Conservation (phyloP, 2,888 invertebrate species). For the Dryomyza anilis region DNA sequence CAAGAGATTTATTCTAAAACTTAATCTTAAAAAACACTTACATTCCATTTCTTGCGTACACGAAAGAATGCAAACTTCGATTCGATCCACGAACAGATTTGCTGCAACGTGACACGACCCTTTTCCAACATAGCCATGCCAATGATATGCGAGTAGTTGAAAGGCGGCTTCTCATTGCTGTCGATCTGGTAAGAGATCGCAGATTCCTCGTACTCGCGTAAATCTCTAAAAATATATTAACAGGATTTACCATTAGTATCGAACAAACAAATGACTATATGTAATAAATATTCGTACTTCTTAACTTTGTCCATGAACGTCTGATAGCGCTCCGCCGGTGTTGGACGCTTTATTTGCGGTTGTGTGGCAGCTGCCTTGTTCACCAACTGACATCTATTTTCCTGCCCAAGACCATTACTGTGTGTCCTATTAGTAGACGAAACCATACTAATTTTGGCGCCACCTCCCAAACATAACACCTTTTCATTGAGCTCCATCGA, state of each 20-base stretch:
- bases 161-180: constrained; percentile 57
- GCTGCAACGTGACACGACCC: constrained; percentile 57
- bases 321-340: constrained; percentile 54
- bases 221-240: constrained; percentile 43
- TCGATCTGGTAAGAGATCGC: constrained; percentile 51
- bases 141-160: constrained; percentile 61
- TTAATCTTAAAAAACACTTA: too few relatives aligned
- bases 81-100: constrained; percentile 61
- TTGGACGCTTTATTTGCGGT: constrained; percentile 45
- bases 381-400: background rate
- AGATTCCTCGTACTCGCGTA: constrained; percentile 50
- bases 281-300: constrained; percentile 39
- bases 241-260: background rate
- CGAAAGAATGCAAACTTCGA: constrained; percentile 59
- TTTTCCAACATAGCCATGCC: constrained; percentile 61
- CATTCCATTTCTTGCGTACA: constrained; percentile 61
- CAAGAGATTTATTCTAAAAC: too few relatives aligned
- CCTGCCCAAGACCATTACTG: background rate
- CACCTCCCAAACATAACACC: background rate
- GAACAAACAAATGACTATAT: background rate
- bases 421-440: background rate
- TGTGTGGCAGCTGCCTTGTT: background rate
- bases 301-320: constrained; percentile 57
- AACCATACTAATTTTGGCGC: background rate
- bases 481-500: background rate